These are phyloP conservation scores for Pomacea canaliculata DNA, from an alignment of 2,888 invertebrate genomes.

Conservation along the genomic window DNA sequence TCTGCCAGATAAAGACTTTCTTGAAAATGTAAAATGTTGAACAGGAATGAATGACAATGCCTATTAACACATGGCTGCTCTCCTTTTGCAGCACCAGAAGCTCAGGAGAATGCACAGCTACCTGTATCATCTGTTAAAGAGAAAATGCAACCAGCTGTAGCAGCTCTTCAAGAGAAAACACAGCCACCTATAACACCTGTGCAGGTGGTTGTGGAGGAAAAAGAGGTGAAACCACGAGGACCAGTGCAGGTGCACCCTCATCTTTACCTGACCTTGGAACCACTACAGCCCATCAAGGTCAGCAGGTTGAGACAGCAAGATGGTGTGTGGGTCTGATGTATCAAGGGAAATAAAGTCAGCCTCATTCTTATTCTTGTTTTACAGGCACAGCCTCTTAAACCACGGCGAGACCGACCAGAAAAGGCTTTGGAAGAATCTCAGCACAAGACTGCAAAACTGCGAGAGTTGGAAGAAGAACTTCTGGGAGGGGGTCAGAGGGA, in stretches of 20 bases:
- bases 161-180: background rate
- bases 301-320: background rate
- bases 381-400: slow-evolving; percentile 25
- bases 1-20: too few species aligned
- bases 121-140: background rate
- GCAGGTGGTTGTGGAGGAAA: background rate
- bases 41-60: too few species aligned
- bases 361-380: background rate
- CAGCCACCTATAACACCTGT: background rate
- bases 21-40: too few species aligned
- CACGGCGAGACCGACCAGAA: slow-evolving; percentile 20
- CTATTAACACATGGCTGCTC: too few species aligned
- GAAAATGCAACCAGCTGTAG: background rate
- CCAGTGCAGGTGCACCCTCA: slow-evolving; percentile 26
- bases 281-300: slow-evolving; percentile 41
- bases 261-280: slow-evolving; percentile 31
- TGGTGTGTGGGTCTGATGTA: too few species aligned
- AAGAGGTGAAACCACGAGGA: slow-evolving; percentile 15
- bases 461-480: slow-evolving; percentile 37
- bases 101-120: background rate
- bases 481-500: slow-evolving; percentile 26
- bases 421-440: slow-evolving; percentile 23
- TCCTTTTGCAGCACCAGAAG: too few species aligned
- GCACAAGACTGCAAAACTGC: slow-evolving; percentile 30
- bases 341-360: too few species aligned